A percentile compares a stretch with the other conserved stretches of the same genome.
These are phyloP conservation scores for Oligia latruncula DNA, from an alignment of 2,888 invertebrate species.

Conservation along the genomic window DNA sequence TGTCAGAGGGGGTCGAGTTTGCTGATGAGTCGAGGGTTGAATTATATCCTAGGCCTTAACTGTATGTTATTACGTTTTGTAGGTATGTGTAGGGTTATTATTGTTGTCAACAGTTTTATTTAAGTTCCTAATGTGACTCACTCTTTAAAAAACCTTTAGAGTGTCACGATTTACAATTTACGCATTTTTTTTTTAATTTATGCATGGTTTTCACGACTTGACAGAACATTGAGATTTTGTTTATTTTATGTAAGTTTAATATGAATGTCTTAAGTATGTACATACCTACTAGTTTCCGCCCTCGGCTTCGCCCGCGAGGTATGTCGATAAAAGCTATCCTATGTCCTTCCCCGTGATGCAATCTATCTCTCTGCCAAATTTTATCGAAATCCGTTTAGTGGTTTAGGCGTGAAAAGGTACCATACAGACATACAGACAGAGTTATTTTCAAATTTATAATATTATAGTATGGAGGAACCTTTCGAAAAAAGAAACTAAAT, in stretches of 20 bases:
- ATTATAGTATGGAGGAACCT: neutral
- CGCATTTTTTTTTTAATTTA: no score
- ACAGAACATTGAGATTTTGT: neutral
- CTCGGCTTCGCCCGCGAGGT: no score
- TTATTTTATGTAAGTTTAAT: neutral
- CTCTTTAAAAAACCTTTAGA: no score
- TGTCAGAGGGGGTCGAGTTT: slow-evolving; percentile 12
- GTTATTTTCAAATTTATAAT: no score
- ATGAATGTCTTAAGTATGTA: neutral
- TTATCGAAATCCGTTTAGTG: no score
- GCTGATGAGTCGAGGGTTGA: slow-evolving; percentile 15
- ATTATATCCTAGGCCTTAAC: neutral
- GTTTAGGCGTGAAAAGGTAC: no score
- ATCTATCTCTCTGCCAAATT: no score
- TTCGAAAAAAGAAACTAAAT: neutral
- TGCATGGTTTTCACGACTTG: neutral
- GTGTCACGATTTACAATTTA: neutral
- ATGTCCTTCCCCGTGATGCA: no score
- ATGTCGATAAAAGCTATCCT: no score
- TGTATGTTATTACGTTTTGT: neutral
- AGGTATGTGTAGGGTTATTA: neutral
- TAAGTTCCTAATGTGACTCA: no score
- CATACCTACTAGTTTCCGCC: no score
- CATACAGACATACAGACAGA: no score
- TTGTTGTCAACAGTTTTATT: neutral